phyloP scores from a whole-genome alignment of 2,888 invertebrate species.

The Opisthograptis luteolata region DNA sequence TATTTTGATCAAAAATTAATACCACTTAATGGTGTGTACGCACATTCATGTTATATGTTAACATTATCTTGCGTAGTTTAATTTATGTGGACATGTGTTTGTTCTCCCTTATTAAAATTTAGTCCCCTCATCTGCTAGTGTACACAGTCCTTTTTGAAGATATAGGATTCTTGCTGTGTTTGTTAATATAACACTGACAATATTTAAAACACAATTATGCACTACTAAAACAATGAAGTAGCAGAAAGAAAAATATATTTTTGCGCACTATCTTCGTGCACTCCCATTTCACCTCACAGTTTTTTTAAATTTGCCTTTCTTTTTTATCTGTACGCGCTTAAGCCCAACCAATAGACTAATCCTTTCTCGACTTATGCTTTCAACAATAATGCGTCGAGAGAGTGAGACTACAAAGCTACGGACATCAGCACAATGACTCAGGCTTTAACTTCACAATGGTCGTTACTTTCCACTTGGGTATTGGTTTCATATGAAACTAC shows the following conservation, averaged over 20 bases:
- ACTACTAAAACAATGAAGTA: too few relatives aligned
- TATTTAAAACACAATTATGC: too few relatives aligned
- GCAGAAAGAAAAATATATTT: too few relatives aligned
- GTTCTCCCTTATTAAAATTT: slow-evolving; percentile 50
- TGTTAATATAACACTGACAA: slow-evolving; percentile 15
- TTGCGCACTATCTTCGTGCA: too few relatives aligned
- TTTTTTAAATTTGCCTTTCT: too few relatives aligned
- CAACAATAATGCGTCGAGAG: slow-evolving; percentile 8
- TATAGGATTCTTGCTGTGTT: slow-evolving; percentile 27
- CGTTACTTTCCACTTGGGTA: slow-evolving; percentile 57
- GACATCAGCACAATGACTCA: slow-evolving; percentile 54
- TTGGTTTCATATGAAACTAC: slow-evolving; percentile 24
- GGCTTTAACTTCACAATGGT: slow-evolving; percentile 53
- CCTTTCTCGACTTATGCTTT: slow-evolving; percentile 1
- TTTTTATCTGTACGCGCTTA: neutral
- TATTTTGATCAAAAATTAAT: neutral
- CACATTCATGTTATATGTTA: slow-evolving; percentile 24
- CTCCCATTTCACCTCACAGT: too few relatives aligned
- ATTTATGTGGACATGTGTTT: slow-evolving; percentile 50
- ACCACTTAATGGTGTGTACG: neutral
- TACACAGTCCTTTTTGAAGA: slow-evolving; percentile 40
- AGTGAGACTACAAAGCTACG: slow-evolving; percentile 42
- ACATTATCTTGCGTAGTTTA: slow-evolving; percentile 42
- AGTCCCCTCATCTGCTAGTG: slow-evolving; percentile 44
- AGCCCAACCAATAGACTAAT: slow-evolving; percentile 3